These are phyloP conservation scores for Psophia crepitans DNA, from an alignment of 2,113 vertebrate genomes.

Conservation along the genomic window DNA sequence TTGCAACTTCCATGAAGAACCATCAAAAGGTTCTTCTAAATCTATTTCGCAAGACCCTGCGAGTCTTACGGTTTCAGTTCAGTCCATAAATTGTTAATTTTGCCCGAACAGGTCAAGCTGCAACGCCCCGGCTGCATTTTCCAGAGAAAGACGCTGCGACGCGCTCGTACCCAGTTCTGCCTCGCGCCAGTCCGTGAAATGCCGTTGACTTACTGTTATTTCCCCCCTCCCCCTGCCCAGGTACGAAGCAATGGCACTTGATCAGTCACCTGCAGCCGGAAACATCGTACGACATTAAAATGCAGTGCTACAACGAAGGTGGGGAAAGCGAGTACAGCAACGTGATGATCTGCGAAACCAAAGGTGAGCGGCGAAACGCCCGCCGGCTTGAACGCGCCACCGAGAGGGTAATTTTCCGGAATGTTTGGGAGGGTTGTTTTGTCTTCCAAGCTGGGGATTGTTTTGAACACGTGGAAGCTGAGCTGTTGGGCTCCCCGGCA, in stretches of 20 bases:
- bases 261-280: slow-evolving; percentile 91
- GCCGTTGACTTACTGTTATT: not conserved
- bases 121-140: not conserved
- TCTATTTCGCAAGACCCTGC: accelerated
- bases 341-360: slow-evolving; percentile 96
- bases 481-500: not conserved
- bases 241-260: slow-evolving; percentile 89
- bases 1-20: no score
- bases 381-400: no score
- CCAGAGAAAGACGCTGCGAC: accelerated
- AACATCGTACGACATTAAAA: slow-evolving; percentile 95
- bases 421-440: slow-evolving; percentile 43
- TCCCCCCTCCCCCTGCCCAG: slow-evolving; percentile 40
- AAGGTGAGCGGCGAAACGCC: slow-evolving; percentile 79
- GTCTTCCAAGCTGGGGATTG: slow-evolving; percentile 7
- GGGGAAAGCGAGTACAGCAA: slow-evolving; percentile 95
- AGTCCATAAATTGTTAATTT: not conserved
- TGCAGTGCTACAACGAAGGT: slow-evolving; percentile 93
- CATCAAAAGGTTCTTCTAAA: not conserved
- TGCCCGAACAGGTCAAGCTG: not conserved
- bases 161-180: accelerated
- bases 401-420: slow-evolving; percentile 9
- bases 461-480: slow-evolving; percentile 1
- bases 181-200: not conserved
- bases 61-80: not conserved